Base-by-base conservation (phyloP, 1,140 invertebrate genomes). In the Nasonia longicornis region DNA sequence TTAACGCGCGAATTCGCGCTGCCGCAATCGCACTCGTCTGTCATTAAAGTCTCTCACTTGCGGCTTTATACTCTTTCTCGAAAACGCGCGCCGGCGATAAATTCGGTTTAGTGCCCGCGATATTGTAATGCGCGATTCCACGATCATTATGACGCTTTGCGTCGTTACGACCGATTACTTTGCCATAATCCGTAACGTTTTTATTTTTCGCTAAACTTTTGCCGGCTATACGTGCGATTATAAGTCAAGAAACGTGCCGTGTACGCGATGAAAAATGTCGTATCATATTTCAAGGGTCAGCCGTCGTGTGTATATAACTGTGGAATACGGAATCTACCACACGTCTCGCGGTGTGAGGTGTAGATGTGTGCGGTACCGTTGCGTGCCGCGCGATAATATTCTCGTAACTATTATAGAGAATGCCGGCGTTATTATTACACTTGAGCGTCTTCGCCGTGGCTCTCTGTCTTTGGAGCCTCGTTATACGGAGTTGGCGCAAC, bases 361-460 rank as follows among this genome's bases (percentile, higher is more conserved):
- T 42, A 42, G 6, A 58, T 48, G 12, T 16, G 20, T 58, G 7
- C 2, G 6, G 69, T 71, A 16, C 69, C 29, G 35, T 71, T 66
- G 74, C 63, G 45, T 73, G 45, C 22, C 6, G 42, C 11, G 20
- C 71, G 74, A 66, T 76, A 76, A 76, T 35, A 35, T 76, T 76
- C 74, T 64, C n/a, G 11, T 42, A 42, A 66, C 58, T 76, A 76
- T 76, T 16, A 16, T 76, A 76, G 35, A 58, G 31, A 76, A 26
- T 35, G 35, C 58, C 58, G 52, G 16, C 52, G n/a, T 66, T 76
- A 76, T 76, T 76, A 76, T 66, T 45, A 76, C 31, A 11, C 58
- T 66, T 76, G 31, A 48, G 31, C 52, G 72, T 66, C 22, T 75
- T 29, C 29, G 10, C 16, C 20, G 12, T 48, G 42, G n/a, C 29